These are phyloP conservation scores for Poicephalus gulielmi DNA, from an alignment of 2,113 vertebrate species.

Conservation along the genomic window DNA sequence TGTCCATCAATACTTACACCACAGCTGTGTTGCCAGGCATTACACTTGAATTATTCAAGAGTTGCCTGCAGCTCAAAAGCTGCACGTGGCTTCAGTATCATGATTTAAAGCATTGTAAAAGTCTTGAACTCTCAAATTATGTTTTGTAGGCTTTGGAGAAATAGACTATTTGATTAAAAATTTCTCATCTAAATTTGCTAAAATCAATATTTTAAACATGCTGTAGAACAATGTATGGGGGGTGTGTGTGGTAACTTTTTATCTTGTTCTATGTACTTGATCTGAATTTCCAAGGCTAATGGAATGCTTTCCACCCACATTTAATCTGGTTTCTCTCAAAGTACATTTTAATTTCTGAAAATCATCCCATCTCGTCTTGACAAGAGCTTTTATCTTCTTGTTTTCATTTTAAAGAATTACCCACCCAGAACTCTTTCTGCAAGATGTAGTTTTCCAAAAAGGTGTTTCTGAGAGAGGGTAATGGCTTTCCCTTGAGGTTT, in stretches of 20 bases:
- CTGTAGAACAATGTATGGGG: not conserved
- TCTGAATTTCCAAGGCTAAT: conserved; percentile 59
- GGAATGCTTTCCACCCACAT: conserved; percentile 62
- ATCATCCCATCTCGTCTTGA: conserved; percentile 42
- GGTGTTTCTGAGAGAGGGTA: conserved; percentile 8
- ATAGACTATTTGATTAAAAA: not conserved
- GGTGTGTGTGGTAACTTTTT: not conserved
- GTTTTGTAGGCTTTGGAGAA: not conserved
- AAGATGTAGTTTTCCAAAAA: conserved; percentile 29
- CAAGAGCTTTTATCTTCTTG: conserved; percentile 63
- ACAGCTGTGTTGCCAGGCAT: not conserved
- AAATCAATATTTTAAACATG: not conserved
- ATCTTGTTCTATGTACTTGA: not conserved
- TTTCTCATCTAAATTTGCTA: not conserved
- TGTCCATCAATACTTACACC: not conserved
- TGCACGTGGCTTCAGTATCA: not conserved
- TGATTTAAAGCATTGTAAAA: not conserved
- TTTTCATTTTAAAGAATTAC: conserved; percentile 45
- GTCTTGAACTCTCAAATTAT: not conserved
- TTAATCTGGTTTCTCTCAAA: conserved; percentile 34
- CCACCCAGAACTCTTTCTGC: conserved; percentile 12
- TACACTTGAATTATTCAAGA: conserved; percentile 14
- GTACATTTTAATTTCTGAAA: conserved; percentile 58
- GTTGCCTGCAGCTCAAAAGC: not conserved
- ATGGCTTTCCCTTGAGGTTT: conserved; percentile 23